These are phyloP conservation scores for Leptonema lineaticorne DNA, from an alignment of 1,140 invertebrate species.

Conservation along the genomic window DNA sequence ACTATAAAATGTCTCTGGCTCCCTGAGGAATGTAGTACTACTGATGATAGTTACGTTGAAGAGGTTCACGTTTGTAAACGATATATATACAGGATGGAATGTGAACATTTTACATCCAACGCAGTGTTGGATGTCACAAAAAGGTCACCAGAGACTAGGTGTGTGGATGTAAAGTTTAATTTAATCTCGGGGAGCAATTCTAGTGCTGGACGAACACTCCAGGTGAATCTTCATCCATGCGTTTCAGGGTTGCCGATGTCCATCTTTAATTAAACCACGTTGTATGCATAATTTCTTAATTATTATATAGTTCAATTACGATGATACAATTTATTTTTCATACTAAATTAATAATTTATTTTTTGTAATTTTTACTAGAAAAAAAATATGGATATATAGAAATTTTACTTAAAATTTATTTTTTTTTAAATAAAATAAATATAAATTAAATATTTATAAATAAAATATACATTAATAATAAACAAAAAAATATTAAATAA, in stretches of 20 bases:
- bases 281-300: neutral
- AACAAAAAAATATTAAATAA: too few species aligned
- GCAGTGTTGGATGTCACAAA: slow-evolving; percentile 5
- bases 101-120: neutral
- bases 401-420: too few species aligned
- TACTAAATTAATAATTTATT: too few species aligned
- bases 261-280: neutral
- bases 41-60: too few species aligned
- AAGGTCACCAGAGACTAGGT: slow-evolving; percentile 19
- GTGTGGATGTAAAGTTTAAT: slow-evolving; percentile 42
- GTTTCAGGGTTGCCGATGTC: neutral
- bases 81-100: neutral
- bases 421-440: too few species aligned
- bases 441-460: too few species aligned
- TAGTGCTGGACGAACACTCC: slow-evolving; percentile 30
- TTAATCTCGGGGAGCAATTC: slow-evolving; percentile 42
- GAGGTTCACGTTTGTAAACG: neutral
- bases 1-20: too few species aligned
- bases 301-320: neutral
- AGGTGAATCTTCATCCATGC: slow-evolving; percentile 18
- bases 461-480: too few species aligned
- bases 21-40: too few species aligned
- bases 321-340: too few species aligned
- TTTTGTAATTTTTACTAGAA: too few species aligned
- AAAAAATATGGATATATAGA: too few species aligned